phyloP scores from a whole-genome alignment of 37 sponge, comb jelly and placozoan genomes.

The Ephydatia muelleri region DNA sequence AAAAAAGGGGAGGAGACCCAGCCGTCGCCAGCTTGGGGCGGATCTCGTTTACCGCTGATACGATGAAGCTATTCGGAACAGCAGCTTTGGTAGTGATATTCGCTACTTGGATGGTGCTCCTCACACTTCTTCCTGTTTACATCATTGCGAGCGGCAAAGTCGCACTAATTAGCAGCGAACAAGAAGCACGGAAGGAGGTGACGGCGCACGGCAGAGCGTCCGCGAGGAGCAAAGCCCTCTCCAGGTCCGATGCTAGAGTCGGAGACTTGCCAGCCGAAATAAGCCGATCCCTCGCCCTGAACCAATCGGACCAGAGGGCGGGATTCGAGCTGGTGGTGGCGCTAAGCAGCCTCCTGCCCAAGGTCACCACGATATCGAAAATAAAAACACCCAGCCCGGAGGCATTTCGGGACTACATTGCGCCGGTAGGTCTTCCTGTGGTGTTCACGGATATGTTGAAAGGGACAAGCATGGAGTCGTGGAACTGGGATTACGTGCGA shows the following conservation, averaged over 20 bases:
- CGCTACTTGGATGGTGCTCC: neutral
- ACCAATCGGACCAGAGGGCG: constrained; percentile 33
- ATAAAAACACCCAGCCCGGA: constrained; percentile 70
- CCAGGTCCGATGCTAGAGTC: neutral
- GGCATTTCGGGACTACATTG: constrained; percentile 84
- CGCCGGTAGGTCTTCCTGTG: constrained; percentile 80
- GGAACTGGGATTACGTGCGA: constrained; percentile 80
- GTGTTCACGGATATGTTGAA: constrained; percentile 84
- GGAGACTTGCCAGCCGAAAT: constrained; percentile 5
- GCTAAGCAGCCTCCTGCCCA: constrained; percentile 68
- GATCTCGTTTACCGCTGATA: neutral
- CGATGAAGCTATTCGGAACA: neutral
- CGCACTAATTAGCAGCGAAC: neutral
- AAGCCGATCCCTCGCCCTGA: neutral
- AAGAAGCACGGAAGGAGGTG: neutral
- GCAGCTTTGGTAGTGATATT: neutral
- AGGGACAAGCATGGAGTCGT: constrained; percentile 46
- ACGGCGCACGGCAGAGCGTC: neutral
- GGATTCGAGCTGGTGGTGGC: constrained; percentile 61
- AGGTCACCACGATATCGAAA: constrained; percentile 54
- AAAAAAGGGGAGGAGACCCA: neutral
- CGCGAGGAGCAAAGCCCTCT: neutral
- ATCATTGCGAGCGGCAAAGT: neutral
- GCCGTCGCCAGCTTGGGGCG: neutral
- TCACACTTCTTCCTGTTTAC: neutral